A percentile compares a stretch with the other conserved stretches of the same genome.
phyloP scores from a whole-genome alignment of 2,113 vertebrate genomes.

The Crypturellus undulatus region DNA sequence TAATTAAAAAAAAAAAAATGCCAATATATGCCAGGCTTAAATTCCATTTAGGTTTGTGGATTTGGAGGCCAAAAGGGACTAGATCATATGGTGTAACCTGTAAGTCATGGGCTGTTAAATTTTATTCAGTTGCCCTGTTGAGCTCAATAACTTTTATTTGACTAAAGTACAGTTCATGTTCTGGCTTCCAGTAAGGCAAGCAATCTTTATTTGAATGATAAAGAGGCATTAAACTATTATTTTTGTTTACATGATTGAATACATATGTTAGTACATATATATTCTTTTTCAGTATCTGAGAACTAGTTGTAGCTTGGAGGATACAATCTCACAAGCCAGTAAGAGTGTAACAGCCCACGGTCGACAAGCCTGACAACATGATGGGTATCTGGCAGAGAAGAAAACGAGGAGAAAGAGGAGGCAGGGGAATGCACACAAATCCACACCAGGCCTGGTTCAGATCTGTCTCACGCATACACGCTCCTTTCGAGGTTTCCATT shows the following conservation, averaged over 20 bases:
- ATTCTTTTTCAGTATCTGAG: not conserved
- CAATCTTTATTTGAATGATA: not conserved
- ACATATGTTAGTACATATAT: not conserved
- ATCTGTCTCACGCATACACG: not conserved
- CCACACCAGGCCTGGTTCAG: not conserved
- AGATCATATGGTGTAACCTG: slow-evolving; percentile 40
- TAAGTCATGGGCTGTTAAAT: slow-evolving; percentile 57
- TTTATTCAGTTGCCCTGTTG: slow-evolving; percentile 46
- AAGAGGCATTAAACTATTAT: not conserved
- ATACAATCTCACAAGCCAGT: rapidly evolving
- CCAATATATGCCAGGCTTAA: not conserved
- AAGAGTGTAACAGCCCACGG: not conserved
- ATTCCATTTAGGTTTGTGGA: slow-evolving; percentile 51
- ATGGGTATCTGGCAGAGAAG: rapidly evolving
- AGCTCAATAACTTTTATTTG: slow-evolving; percentile 61
- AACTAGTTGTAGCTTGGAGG: not conserved
- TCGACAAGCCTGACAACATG: not conserved
- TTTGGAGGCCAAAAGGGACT: slow-evolving; percentile 36
- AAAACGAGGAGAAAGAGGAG: not conserved
- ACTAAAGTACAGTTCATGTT: not conserved
- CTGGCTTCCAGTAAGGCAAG: not conserved
- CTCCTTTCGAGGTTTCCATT: not conserved
- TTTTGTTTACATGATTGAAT: not conserved
- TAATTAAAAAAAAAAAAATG: slow-evolving; percentile 39
- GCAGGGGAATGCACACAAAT: not conserved